phyloP scores from a whole-genome alignment of 2,888 invertebrate genomes.

The Euclidia mi region DNA sequence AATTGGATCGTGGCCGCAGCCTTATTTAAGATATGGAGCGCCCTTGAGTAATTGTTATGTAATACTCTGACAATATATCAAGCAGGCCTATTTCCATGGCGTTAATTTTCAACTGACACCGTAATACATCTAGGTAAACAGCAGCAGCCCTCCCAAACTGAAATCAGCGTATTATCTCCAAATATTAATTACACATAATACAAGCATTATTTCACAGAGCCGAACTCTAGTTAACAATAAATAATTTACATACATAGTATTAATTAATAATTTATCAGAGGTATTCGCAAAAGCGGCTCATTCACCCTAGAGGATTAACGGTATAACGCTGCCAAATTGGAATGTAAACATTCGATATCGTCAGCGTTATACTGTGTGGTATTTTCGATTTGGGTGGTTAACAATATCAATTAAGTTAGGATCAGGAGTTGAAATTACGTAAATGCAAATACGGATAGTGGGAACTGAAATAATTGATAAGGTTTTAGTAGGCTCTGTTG shows the following conservation, averaged over 20 bases:
- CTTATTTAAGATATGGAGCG: too few species aligned
- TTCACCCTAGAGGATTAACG: constrained; percentile 53
- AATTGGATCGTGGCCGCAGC: too few species aligned
- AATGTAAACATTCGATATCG: constrained; percentile 41
- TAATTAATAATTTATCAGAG: constrained; percentile 58
- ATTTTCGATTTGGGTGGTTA: constrained; percentile 47
- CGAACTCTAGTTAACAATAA: constrained; percentile 38
- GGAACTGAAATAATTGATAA: constrained; percentile 56
- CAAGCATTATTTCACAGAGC: constrained; percentile 23
- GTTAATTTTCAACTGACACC: too few species aligned
- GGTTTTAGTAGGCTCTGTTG: constrained; percentile 38
- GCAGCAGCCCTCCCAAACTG: background rate
- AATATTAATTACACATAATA: constrained; percentile 47
- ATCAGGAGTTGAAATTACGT: constrained; percentile 53
- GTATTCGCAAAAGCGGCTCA: constrained; percentile 36
- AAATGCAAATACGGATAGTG: constrained; percentile 58
- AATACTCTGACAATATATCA: too few species aligned
- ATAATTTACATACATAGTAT: constrained; percentile 55
- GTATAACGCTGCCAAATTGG: constrained; percentile 54
- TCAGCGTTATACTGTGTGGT: constrained; percentile 17
- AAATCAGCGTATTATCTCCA: constrained; percentile 33
- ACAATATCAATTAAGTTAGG: constrained; percentile 65
- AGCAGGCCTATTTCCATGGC: too few species aligned
- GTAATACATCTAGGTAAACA: background rate
- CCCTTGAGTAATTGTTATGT: too few species aligned